Evolutionary conservation across 1,140 invertebrate species (phyloP).

Genomic region (Bombus confusus): DNA sequence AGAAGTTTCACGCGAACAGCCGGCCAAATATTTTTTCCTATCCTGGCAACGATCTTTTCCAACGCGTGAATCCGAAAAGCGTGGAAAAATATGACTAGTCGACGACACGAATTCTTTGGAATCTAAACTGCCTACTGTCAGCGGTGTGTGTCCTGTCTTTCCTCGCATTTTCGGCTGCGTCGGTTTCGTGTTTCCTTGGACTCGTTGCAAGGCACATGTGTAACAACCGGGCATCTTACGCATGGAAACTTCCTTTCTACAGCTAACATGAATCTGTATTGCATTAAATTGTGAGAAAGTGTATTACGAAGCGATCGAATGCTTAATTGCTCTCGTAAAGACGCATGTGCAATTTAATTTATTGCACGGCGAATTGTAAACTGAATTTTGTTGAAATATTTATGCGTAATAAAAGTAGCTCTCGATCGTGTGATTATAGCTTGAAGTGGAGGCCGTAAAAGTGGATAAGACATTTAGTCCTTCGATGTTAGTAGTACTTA

Average conservation of each 20-base stretch:
- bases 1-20: background rate
- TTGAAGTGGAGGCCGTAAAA: too few relatives aligned
- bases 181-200: slow-evolving; percentile 44
- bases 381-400: background rate
- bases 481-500: too few relatives aligned
- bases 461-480: too few relatives aligned
- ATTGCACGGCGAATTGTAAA: background rate
- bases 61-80: slow-evolving; percentile 14
- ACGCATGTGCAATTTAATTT: background rate
- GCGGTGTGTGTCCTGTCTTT: slow-evolving; percentile 35
- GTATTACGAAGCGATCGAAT: background rate
- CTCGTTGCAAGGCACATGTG: slow-evolving; percentile 14
- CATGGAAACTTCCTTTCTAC: background rate
- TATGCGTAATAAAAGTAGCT: too few relatives aligned
- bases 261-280: background rate
- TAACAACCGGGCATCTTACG: background rate
- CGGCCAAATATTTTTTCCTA: background rate
- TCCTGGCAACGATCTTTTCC: background rate
- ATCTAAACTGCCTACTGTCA: slow-evolving; percentile 44
- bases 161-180: slow-evolving; percentile 26
- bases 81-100: slow-evolving; percentile 14
- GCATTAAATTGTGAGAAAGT: background rate
- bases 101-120: slow-evolving; percentile 25
- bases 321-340: background rate
- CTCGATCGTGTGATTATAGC: too few relatives aligned